Evolutionary conservation across 2,888 invertebrate species (phyloP).

Genomic region (Actias luna): DNA sequence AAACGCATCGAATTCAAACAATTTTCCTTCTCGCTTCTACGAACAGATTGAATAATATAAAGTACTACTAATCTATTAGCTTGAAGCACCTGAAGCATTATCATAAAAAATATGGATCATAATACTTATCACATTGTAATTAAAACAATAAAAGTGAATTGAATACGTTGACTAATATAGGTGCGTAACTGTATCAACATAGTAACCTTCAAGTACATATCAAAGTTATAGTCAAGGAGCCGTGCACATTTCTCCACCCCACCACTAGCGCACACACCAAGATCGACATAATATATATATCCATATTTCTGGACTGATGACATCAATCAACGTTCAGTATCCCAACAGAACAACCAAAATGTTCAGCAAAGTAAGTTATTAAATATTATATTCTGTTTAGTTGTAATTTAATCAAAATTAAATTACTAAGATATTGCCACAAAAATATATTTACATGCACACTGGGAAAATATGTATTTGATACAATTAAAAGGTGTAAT

Average conservation of each 20-base stretch:
- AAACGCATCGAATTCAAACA: too few relatives aligned
- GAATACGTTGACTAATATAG: constrained; percentile 5
- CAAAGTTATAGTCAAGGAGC: constrained; percentile 60
- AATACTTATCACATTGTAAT: background rate
- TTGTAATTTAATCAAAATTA: background rate
- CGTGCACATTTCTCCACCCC: constrained; percentile 60
- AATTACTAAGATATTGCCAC: background rate
- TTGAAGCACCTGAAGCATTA: too few relatives aligned
- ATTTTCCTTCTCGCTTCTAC: too few relatives aligned
- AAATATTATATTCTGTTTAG: background rate
- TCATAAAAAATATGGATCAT: background rate
- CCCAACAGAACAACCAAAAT: constrained; percentile 55
- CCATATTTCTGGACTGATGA: constrained; percentile 52
- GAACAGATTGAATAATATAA: too few relatives aligned
- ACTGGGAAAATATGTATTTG: too few relatives aligned
- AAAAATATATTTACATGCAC: too few relatives aligned
- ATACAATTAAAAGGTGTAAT: too few relatives aligned
- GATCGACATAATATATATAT: constrained; percentile 59
- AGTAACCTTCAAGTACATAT: constrained; percentile 50
- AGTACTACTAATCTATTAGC: background rate
- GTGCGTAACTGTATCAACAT: constrained; percentile 27
- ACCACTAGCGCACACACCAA: constrained; percentile 36
- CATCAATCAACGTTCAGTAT: constrained; percentile 59
- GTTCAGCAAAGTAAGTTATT: constrained; percentile 63
- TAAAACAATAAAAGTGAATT: background rate